Percentiles rank a stretch among this genome's conserved stretches.
Conservation (phyloP, 1,140 invertebrate species). For the Hirudo medicinalis region DNA sequence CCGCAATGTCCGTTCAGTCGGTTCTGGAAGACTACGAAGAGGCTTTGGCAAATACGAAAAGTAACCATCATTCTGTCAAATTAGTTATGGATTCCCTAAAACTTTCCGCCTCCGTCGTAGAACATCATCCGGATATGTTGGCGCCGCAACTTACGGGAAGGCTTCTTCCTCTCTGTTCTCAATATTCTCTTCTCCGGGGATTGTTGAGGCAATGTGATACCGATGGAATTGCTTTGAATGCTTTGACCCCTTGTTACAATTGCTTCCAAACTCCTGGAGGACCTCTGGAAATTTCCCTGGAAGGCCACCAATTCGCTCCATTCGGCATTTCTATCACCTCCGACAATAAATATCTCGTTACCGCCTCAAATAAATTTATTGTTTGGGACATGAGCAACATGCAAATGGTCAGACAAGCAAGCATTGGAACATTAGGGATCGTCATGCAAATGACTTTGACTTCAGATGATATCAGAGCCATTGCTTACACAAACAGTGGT, state of each 20-base stretch:
- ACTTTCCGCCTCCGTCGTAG: constrained; percentile 52
- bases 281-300: constrained; percentile 89
- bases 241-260: constrained; percentile 79
- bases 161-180: constrained; percentile 55
- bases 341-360: constrained; percentile 82
- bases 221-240: constrained; percentile 54
- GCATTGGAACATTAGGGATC: constrained; percentile 75
- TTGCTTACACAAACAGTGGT: constrained; percentile 91
- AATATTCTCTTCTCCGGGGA: constrained; percentile 56
- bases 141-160: constrained; percentile 84
- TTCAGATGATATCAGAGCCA: constrained; percentile 85
- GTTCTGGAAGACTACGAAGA: constrained; percentile 92
- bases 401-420: constrained; percentile 47
- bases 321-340: constrained; percentile 83
- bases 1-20: constrained; percentile 77
- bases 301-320: constrained; percentile 93
- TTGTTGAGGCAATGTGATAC: constrained; percentile 75
- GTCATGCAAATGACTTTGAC: constrained; percentile 88
- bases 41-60: constrained; percentile 56
- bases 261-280: constrained; percentile 93
- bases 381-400: constrained; percentile 70
- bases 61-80: constrained; percentile 62
- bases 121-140: constrained; percentile 83
- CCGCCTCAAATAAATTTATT: constrained; percentile 90
- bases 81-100: constrained; percentile 84